Conservation (phyloP, 2,113 vertebrate species). For the Centrocercus urophasianus region DNA sequence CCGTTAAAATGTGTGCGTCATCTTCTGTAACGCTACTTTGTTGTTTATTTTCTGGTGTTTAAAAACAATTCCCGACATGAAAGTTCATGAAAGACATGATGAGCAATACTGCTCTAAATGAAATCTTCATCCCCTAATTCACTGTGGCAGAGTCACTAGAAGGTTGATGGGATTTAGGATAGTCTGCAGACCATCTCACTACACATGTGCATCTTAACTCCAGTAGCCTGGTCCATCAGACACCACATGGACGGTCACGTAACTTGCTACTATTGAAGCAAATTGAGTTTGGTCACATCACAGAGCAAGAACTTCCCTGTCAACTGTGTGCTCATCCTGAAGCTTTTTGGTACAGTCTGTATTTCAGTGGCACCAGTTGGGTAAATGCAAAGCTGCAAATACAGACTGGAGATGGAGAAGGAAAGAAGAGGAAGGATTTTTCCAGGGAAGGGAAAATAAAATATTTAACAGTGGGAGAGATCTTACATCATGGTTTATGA, state of each 20-base stretch:
- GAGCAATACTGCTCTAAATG: background rate
- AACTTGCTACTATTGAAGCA: background rate
- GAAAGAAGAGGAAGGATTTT: background rate
- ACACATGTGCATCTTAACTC: accelerated
- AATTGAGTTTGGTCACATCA: background rate
- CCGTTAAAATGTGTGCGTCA: background rate
- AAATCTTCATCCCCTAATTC: background rate
- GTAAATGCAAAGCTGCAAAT: background rate
- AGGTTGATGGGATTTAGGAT: background rate
- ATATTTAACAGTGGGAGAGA: slow-evolving; percentile 30
- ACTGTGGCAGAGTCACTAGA: background rate
- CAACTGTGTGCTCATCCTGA: background rate
- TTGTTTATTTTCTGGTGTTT: slow-evolving; percentile 19
- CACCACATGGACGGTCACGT: background rate
- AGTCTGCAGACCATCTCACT: background rate
- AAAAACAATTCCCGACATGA: background rate
- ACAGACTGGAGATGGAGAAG: background rate
- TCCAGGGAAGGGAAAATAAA: slow-evolving; percentile 13
- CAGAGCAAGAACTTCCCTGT: background rate
- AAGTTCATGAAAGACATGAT: background rate
- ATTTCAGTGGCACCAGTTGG: background rate
- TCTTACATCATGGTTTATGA: slow-evolving; percentile 28
- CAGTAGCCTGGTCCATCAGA: background rate
- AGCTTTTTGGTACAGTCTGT: background rate
- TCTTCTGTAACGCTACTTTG: background rate